Evolutionary conservation across 1,140 invertebrate species (phyloP), one percentile per base, ranked within the genome.

Genomic region (Drosophila santomea): DNA sequence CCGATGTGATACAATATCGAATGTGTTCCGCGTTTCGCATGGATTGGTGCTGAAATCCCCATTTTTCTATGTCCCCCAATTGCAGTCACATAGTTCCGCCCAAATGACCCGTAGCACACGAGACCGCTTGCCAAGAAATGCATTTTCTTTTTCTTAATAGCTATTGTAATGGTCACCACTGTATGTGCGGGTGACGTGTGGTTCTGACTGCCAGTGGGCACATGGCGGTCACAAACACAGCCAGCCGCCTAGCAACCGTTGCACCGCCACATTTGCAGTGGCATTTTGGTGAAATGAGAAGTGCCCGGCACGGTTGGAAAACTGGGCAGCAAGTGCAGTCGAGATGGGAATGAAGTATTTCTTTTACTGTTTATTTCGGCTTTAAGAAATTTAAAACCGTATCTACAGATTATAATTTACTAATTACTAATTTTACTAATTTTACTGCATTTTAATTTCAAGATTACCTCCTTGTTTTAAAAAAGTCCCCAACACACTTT

Each of bases 101-200:
- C 45, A 86, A 88, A 78, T 86, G 84, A 89, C 83, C 83, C 71
- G 43, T 23, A 78, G 64, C 61, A 45, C 67, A 63, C 55, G 55
- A 66, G 55, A 64, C 48, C 47, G 59, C 50, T 63, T 81, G 82
- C 78, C 81, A 74, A 81, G 58, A 77, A 86, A 52, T 50, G 55
- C 50, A 10, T 41, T 43, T 23, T 32, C 23, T 50, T 43, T 28
- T 38, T 38, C 39, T 66, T 66, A 51, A 45, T 68, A 58, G 60
- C 61, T 66, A 57, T 59, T 55, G 64, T 74, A 56, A 71, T 74
- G 78, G 57, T 75, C 74, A 64, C 78, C 68, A 78, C 66, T 66
- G 80, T 72, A 52, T 80, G 28, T 51, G 82, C 72, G 71, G 74
- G 68, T 85, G 82, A 82, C 82, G 83, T 85, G 82, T 52, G 82